Percentiles rank a stretch among this genome's conserved stretches.
phyloP scores from a whole-genome alignment of 2,797 vertebrate species.

The Amphiprion clarkii region DNA sequence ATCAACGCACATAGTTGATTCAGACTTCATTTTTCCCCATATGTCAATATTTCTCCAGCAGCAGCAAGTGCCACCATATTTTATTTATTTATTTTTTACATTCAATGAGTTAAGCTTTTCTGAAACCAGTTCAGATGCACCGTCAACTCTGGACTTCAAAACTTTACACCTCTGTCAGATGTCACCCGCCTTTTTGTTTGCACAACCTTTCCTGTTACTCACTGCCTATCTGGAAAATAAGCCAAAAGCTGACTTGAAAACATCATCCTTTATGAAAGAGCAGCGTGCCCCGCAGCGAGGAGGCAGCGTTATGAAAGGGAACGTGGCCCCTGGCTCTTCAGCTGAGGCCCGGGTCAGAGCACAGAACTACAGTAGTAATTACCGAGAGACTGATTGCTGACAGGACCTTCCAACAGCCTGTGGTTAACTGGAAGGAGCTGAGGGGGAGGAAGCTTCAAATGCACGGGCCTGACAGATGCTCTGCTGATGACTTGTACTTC shows the following conservation, averaged over 20 bases:
- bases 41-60: neutral
- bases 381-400: constrained; percentile 77
- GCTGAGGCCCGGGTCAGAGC: constrained; percentile 64
- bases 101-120: constrained; percentile 9
- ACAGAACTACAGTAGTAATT: constrained; percentile 76
- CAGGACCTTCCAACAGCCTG: constrained; percentile 79
- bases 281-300: constrained; percentile 34
- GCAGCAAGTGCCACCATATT: constrained; percentile 2
- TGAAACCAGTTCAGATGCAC: constrained; percentile 15
- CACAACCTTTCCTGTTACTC: constrained; percentile 48
- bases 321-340: constrained; percentile 69
- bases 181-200: constrained; percentile 25
- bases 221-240: neutral
- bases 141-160: constrained; percentile 14
- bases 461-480: constrained; percentile 69
- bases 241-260: constrained; percentile 27
- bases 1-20: too few species aligned
- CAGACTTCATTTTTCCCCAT: neutral
- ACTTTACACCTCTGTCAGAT: constrained; percentile 34
- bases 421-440: constrained; percentile 74
- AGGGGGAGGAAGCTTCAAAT: constrained; percentile 72
- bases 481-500: constrained; percentile 68
- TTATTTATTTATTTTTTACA: neutral
- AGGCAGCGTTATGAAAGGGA: constrained; percentile 66
- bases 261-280: constrained; percentile 38